Evolutionary conservation across 1,140 invertebrate genomes (phyloP).

Genomic region (Anoplolepis gracilipes): DNA sequence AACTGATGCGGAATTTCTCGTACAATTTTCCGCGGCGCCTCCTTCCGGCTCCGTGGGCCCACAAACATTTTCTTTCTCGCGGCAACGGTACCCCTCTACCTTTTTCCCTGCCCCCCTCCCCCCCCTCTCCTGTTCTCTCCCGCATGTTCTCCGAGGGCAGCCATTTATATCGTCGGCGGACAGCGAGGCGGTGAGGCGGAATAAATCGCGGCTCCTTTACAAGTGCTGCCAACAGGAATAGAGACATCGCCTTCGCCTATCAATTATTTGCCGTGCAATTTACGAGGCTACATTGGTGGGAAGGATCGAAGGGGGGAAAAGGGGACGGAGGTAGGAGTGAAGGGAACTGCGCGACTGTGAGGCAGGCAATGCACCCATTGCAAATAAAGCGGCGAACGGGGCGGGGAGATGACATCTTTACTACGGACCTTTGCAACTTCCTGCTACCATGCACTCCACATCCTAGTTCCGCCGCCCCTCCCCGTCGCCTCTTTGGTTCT

Average conservation of each 20-base stretch:
- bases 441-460: slow-evolving; percentile 58
- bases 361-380: slow-evolving; percentile 57
- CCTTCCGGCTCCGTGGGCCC: background rate
- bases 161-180: slow-evolving; percentile 81
- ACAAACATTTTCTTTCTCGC: slow-evolving; percentile 51
- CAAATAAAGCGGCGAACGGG: slow-evolving; percentile 77
- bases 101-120: background rate
- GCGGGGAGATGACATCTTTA: slow-evolving; percentile 81
- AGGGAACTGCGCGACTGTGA: background rate
- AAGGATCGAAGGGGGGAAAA: slow-evolving; percentile 50
- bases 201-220: slow-evolving; percentile 84
- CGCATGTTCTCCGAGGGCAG: slow-evolving; percentile 66
- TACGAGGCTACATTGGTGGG: slow-evolving; percentile 77
- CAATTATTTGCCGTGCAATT: slow-evolving; percentile 85
- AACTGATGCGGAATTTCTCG: slow-evolving; percentile 48
- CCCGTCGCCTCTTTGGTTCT: slow-evolving; percentile 2
- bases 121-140: background rate
- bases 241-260: slow-evolving; percentile 85
- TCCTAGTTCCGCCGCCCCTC: slow-evolving; percentile 4
- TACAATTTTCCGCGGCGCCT: slow-evolving; percentile 43
- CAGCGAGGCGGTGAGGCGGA: slow-evolving; percentile 83
- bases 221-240: slow-evolving; percentile 85
- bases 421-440: slow-evolving; percentile 80
- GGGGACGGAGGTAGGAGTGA: background rate
- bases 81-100: background rate